Evolutionary conservation across 2,888 invertebrate genomes (phyloP).

Genomic region (Xestoiulus laeticollis): DNA sequence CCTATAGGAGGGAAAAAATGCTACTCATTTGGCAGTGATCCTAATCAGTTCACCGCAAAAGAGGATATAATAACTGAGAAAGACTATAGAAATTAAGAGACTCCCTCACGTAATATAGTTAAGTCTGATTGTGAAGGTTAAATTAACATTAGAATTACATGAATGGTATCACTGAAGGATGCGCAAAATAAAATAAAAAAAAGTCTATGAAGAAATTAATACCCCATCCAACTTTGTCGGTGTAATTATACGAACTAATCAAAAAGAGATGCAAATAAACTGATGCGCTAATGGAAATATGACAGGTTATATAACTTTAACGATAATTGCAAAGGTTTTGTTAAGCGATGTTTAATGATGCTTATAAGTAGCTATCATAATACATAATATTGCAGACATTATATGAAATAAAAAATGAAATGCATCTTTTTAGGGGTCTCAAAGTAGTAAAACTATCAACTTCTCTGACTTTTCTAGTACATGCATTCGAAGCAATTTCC

Average conservation of each 20-base stretch:
- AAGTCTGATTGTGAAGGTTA: not conserved
- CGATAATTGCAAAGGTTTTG: not conserved
- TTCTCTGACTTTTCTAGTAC: no score
- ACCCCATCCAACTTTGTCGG: not conserved
- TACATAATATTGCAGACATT: no score
- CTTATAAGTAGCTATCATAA: not conserved
- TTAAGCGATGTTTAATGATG: not conserved
- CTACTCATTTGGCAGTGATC: constrained; percentile 38
- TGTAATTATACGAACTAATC: not conserved
- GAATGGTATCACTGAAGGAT: not conserved
- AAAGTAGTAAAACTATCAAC: no score
- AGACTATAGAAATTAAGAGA: not conserved
- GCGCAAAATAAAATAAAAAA: not conserved
- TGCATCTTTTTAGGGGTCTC: no score
- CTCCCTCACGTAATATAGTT: constrained; percentile 17
- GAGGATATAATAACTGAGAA: constrained; percentile 30
- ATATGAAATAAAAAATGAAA: no score
- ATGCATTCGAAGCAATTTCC: no score
- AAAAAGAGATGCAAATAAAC: constrained; percentile 30
- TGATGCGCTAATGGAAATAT: not conserved
- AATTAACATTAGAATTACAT: not conserved
- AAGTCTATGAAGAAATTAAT: not conserved
- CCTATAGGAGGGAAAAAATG: not conserved
- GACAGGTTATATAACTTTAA: not conserved
- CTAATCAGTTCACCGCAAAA: constrained; percentile 30